A percentile compares a stretch with the other conserved stretches of the same genome.
Evolutionary conservation across 2,113 vertebrate species (phyloP).

Genomic region (Oncorhynchus keta): DNA sequence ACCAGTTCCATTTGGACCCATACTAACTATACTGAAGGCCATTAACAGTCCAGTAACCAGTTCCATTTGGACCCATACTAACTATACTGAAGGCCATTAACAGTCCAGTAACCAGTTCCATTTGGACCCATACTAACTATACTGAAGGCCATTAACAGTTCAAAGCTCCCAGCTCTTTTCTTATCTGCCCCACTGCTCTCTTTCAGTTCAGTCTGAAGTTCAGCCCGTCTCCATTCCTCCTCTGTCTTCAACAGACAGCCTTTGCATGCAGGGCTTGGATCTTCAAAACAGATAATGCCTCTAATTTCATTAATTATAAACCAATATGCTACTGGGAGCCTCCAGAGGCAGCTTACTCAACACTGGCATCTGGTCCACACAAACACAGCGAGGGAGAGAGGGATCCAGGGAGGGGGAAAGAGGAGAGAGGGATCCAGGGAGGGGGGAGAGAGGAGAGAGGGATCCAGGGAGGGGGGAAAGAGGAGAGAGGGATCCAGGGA

Average conservation of each 20-base stretch:
- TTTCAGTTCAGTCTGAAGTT: slow-evolving; percentile 16
- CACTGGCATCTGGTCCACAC: slow-evolving; percentile 89
- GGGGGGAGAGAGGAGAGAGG: slow-evolving; percentile 33
- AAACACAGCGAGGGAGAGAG: slow-evolving; percentile 55
- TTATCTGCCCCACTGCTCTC: slow-evolving; percentile 1
- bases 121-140: too few relatives aligned
- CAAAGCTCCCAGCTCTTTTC: background rate
- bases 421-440: slow-evolving; percentile 50
- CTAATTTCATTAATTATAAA: slow-evolving; percentile 99
- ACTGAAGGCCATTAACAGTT: too few relatives aligned
- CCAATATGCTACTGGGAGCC: slow-evolving; percentile 93
- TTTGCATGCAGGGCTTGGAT: slow-evolving; percentile 60
- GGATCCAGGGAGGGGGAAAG: slow-evolving; percentile 41
- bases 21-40: too few relatives aligned
- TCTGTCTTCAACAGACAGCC: slow-evolving; percentile 33
- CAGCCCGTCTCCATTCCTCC: slow-evolving; percentile 42
- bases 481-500: too few relatives aligned
- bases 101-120: too few relatives aligned
- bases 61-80: too few relatives aligned
- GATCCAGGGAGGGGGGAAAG: too few relatives aligned
- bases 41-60: too few relatives aligned
- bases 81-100: too few relatives aligned
- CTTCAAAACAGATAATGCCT: slow-evolving; percentile 93
- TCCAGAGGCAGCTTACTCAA: slow-evolving; percentile 88
- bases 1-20: too few relatives aligned